These are phyloP conservation scores for Heteromurus nitidus DNA, from an alignment of 2,888 invertebrate species.

Conservation along the genomic window DNA sequence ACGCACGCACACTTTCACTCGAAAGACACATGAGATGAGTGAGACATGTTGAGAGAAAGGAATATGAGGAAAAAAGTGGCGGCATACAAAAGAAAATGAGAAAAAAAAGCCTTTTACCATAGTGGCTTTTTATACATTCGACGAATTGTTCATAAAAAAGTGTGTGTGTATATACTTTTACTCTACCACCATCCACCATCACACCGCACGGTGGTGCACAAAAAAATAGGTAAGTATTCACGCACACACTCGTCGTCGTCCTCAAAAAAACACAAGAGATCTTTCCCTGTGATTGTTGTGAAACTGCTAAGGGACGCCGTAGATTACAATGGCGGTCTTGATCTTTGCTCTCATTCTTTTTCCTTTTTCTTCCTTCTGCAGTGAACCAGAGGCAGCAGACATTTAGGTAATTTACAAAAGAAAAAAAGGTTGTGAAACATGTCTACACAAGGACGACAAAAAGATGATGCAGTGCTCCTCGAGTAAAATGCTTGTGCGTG, in stretches of 20 bases:
- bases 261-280: neutral
- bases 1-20: constrained; percentile 5
- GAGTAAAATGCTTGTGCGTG: neutral
- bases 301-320: constrained; percentile 21
- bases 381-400: neutral
- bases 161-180: too few species aligned
- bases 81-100: neutral
- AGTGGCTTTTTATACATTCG: neutral
- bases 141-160: neutral
- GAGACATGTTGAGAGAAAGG: constrained; percentile 1
- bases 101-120: neutral
- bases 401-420: constrained; percentile 29
- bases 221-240: constrained; percentile 17
- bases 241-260: neutral
- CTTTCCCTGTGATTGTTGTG: constrained; percentile 17
- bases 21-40: neutral
- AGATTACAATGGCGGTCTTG: constrained; percentile 18
- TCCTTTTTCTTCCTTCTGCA: neutral
- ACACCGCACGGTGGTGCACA: neutral
- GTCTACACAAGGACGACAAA: neutral
- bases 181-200: neutral
- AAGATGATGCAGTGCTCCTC: constrained; percentile 10
- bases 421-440: constrained; percentile 19
- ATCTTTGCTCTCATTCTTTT: constrained; percentile 12
- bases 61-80: neutral